These are phyloP conservation scores for Drosophila auraria DNA, from an alignment of 1,140 invertebrate genomes.

Conservation along the genomic window DNA sequence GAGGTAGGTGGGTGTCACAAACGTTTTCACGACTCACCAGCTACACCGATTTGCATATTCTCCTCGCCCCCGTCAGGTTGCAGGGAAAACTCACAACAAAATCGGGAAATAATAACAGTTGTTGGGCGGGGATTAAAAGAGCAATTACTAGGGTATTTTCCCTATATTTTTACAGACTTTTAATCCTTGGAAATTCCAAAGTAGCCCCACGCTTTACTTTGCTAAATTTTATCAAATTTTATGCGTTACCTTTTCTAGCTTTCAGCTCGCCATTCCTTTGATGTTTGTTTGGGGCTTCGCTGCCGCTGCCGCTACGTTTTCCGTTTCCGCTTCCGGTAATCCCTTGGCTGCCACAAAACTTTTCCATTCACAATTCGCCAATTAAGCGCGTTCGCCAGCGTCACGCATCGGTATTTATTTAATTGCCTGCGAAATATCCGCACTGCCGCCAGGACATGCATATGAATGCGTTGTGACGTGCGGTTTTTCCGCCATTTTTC, in stretches of 20 bases:
- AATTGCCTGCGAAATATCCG: slow-evolving; percentile 12
- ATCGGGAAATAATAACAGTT: too few species aligned
- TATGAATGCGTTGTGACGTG: not conserved
- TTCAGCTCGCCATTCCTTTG: not conserved
- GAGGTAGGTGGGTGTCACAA: not conserved
- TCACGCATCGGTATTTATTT: not conserved
- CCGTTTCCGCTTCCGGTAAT: not conserved
- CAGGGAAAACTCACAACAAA: too few species aligned
- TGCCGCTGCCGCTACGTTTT: too few species aligned
- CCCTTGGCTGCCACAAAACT: not conserved
- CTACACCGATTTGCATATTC: slow-evolving; percentile 19
- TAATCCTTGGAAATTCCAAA: too few species aligned
- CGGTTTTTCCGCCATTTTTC: not conserved
- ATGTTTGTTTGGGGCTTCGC: not conserved
- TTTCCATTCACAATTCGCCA: not conserved
- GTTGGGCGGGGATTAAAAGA: too few species aligned
- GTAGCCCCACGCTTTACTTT: too few species aligned
- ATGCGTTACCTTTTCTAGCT: too few species aligned
- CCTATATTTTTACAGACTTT: too few species aligned
- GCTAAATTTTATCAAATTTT: too few species aligned
- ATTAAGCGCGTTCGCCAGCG: not conserved
- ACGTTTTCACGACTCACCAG: slow-evolving; percentile 4
- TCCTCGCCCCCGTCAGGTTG: too few species aligned
- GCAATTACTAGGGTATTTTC: too few species aligned
- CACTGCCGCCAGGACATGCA: not conserved